These are phyloP conservation scores for Troides helena DNA, from an alignment of 2,888 invertebrate genomes.

Conservation along the genomic window DNA sequence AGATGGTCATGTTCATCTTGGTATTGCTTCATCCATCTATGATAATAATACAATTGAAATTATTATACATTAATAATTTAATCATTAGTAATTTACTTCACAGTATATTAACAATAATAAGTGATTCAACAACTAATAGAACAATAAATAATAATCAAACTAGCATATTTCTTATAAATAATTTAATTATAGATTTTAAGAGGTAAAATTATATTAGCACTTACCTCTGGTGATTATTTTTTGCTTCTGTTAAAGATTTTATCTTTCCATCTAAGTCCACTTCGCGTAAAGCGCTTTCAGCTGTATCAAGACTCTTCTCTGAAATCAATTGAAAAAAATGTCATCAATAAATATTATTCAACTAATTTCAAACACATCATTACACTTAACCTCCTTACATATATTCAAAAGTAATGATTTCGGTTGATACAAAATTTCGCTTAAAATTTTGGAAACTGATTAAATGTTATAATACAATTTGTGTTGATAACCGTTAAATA, in stretches of 20 bases:
- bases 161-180: too few species aligned
- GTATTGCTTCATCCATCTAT: constrained; percentile 89
- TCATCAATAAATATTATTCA: neutral
- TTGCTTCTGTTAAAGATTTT: constrained; percentile 85
- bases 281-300: constrained; percentile 85
- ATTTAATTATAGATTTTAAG: neutral
- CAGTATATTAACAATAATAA: neutral
- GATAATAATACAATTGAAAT: constrained; percentile 4
- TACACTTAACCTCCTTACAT: neutral
- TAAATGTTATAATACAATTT: neutral
- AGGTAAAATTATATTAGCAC: neutral
- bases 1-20: constrained; percentile 87
- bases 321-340: constrained; percentile 30
- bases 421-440: too few species aligned
- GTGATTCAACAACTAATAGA: too few species aligned
- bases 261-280: constrained; percentile 89
- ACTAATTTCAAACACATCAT: neutral
- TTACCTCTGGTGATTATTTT: constrained; percentile 82
- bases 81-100: neutral
- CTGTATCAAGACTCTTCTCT: constrained; percentile 84
- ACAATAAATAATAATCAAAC: too few species aligned
- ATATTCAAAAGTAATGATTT: too few species aligned
- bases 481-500: neutral
- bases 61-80: neutral
- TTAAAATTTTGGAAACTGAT: too few species aligned